Base-by-base conservation (phyloP, 2,888 invertebrate species). In the Margaritifera margaritifera region DNA sequence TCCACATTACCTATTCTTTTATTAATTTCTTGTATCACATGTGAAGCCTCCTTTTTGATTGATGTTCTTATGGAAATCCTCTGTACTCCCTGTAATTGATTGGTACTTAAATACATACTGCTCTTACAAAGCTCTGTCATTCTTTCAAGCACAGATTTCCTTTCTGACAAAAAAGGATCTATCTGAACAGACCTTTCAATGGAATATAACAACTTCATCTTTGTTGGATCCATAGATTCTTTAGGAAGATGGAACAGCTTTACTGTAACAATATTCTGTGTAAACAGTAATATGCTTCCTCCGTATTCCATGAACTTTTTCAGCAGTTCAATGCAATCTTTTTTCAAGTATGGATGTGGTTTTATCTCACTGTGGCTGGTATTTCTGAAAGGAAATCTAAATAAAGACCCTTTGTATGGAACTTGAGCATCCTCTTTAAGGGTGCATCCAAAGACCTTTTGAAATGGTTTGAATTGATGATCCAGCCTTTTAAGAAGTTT, bases 361-460 rank as follows among this genome's bases (percentile, higher is more conserved):
- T 80, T 83, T 51, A 88, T 86, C 64, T 85, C 80, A 69, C 87
- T 88, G 42, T 64, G 55, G 19, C 65, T 64, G 5, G 87, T 86
- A 53, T 82, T 87, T 62, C 88, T 67, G 18, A 88, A 77, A 18
- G 88, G 88, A 22, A 88, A 79, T 22, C 88, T 73, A 65, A 88
- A 86, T 27, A 88, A 76, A 5, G 88, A 87, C 6, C 83, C 87
- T 31, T 78, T 56, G 64, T 73, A 83, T 3, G 51, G 58, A 1
- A 62, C 50, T 18, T 52, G 25, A 8, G 53, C 53, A 4, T 51
- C n/a, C 15, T 22, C 18, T 4, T 64, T n/a, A 20, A 81, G 53
- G 59, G 75, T 60, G 68, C 83, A 84, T 1, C 80, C 81, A 65
- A 84, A 84, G 18, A 86, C 66, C 4, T 77, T 77, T 42, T 84